These are phyloP conservation scores for Pachyramphus minor DNA, from an alignment of 2,113 vertebrate species.

Conservation along the genomic window DNA sequence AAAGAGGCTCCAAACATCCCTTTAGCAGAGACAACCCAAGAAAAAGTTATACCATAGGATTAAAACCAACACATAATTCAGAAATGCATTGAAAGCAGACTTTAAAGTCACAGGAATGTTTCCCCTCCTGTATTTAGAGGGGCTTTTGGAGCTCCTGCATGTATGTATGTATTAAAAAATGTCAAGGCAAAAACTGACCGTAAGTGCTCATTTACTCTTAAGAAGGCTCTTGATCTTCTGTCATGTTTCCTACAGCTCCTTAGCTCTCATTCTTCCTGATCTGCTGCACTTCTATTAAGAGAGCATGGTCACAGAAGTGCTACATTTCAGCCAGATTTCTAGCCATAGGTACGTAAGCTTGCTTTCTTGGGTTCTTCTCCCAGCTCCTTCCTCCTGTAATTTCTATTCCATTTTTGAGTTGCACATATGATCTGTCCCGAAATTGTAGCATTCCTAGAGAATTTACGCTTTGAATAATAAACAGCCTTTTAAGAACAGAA, in stretches of 20 bases:
- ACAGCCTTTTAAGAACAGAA: not conserved
- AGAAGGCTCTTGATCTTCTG: not conserved
- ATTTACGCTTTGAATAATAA: not conserved
- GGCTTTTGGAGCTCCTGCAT: not conserved
- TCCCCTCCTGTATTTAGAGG: not conserved
- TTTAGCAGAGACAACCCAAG: not conserved
- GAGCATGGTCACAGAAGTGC: not conserved
- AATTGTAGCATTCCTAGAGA: not conserved
- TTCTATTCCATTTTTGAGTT: not conserved
- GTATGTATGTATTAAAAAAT: not conserved
- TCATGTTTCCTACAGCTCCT: not conserved
- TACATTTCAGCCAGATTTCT: not conserved
- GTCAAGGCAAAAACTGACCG: not conserved
- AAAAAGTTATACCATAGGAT: not conserved
- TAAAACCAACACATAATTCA: not conserved
- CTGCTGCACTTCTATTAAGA: not conserved
- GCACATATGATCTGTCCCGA: not conserved
- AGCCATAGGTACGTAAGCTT: not conserved
- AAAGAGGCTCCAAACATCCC: not conserved
- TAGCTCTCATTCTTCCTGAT: not conserved
- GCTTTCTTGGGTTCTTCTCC: not conserved
- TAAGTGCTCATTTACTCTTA: not conserved
- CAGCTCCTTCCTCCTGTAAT: not conserved
- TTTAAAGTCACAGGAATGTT: not conserved
- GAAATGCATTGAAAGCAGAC: not conserved